Base-by-base conservation (phyloP, 2,113 vertebrate species). In the Lamprotornis superbus region DNA sequence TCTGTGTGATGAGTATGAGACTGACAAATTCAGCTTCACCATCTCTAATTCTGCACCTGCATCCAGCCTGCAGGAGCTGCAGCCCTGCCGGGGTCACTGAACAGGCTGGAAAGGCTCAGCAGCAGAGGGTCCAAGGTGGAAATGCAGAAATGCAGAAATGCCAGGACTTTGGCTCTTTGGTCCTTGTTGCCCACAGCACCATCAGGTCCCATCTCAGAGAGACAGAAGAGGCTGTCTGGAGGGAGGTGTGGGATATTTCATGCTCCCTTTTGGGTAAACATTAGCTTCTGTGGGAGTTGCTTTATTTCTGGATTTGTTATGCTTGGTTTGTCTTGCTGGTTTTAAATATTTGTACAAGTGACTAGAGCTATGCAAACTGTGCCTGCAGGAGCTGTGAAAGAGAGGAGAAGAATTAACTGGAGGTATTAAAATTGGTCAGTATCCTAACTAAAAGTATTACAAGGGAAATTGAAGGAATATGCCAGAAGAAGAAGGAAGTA, bases 281-380 rank as follows among this genome's bases (percentile, higher is more conserved):
- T 44, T 50, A 57, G 59, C 94, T 95, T 90, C 95, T 94, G 84
- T 90, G 91, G 94, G 84, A 93, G 90, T 83, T 82, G 89, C 91
- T 95, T 95, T 95, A 83, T 95, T 93, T 95, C 94, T 90, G 87
- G 79, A 74, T 95, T 94, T 97, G 87, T 97, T 96, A 95, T 93
- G 85, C 91, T 96, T 94, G 63, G 70, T 96, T 95, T 95, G 90
- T 94, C 91, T 97, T 69, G 89, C 87, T 95, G 87, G 67, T 76
- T 96, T 96, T 94, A 95, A 95, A 95, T 97, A 94, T 95, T 95
- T 96, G 95, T 86, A 86, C 90, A 93, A 95, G 78, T 55, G 93
- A 93, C 94, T 94, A 44, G 84, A 96, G 84, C 78, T 94, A 65
- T 90, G 74, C 84, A 94, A 95, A 95, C 89, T 84, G 81, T 78